A percentile compares a stretch with the other conserved stretches of the same genome.
phyloP scores from a whole-genome alignment of 2,113 vertebrate species.

The Chelonoidis abingdonii region DNA sequence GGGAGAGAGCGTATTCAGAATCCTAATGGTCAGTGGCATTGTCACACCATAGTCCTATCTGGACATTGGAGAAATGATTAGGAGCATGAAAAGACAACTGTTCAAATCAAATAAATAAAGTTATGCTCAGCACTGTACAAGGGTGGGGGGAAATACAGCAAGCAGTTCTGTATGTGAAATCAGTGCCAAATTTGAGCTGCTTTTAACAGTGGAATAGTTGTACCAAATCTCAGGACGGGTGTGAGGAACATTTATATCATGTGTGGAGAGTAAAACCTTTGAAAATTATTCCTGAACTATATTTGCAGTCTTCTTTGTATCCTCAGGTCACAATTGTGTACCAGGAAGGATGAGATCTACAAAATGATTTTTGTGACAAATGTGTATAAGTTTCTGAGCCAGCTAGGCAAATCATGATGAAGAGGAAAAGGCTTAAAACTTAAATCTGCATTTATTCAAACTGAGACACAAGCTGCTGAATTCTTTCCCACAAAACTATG shows the following conservation, averaged over 20 bases:
- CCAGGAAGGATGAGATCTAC: slow-evolving; percentile 29
- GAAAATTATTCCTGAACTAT: not conserved
- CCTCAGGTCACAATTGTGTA: not conserved
- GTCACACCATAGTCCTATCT: not conserved
- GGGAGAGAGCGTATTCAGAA: not conserved
- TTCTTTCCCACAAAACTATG: slow-evolving; percentile 62
- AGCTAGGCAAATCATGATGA: slow-evolving; percentile 41
- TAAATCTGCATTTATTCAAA: slow-evolving; percentile 56
- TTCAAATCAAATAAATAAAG: not conserved
- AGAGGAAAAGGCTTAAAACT: slow-evolving; percentile 35
- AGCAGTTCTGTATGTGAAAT: not conserved
- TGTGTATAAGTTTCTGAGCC: slow-evolving; percentile 41
- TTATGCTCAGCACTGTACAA: not conserved
- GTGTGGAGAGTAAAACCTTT: not conserved
- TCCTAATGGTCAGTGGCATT: not conserved
- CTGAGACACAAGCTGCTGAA: slow-evolving; percentile 46
- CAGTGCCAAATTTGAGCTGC: not conserved
- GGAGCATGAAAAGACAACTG: not conserved
- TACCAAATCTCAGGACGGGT: not conserved
- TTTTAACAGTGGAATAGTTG: not conserved
- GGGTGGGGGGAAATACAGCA: not conserved
- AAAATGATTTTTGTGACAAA: slow-evolving; percentile 29
- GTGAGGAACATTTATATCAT: not conserved
- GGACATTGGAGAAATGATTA: not conserved
- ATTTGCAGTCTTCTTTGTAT: not conserved